Conservation (phyloP, 2,797 vertebrate genomes). For the Peromyscus attwateri region DNA sequence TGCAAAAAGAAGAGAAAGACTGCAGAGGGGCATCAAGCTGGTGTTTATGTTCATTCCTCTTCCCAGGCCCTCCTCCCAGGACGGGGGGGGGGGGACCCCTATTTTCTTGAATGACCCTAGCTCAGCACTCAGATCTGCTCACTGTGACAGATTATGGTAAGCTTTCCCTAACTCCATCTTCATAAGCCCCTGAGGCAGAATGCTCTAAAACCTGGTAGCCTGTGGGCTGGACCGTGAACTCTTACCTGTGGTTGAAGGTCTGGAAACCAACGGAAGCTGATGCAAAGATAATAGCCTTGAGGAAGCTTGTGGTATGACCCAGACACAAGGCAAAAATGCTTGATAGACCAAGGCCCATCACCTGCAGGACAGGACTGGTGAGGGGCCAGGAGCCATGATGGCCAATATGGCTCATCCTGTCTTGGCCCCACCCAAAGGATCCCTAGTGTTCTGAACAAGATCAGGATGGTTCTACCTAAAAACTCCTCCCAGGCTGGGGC, state of each 20-base stretch:
- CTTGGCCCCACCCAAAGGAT: accelerated
- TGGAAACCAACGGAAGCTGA: slow-evolving; percentile 95
- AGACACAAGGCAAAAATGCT: slow-evolving; percentile 95
- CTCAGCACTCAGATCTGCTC: not conserved
- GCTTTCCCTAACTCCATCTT: not conserved
- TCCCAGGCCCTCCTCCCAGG: not conserved
- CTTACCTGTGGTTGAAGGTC: slow-evolving; percentile 98
- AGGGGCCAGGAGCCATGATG: accelerated
- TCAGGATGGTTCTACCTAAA: not conserved
- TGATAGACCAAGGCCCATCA: slow-evolving; percentile 95
- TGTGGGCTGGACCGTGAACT: accelerated
- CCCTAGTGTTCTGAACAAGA: not conserved
- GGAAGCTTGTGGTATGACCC: slow-evolving; percentile 94
- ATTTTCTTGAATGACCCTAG: not conserved
- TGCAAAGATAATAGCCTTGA: slow-evolving; percentile 93
- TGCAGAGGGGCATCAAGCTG: not conserved
- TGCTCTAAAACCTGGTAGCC: not conserved
- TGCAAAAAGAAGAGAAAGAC: not conserved
- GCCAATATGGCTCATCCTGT: not conserved
- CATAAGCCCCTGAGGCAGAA: not conserved
- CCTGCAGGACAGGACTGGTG: slow-evolving; percentile 86
- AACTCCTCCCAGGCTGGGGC: too few relatives aligned
- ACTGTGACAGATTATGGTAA: not conserved
- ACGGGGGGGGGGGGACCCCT: not conserved
- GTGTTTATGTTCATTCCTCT: not conserved